These are phyloP conservation scores for Umimayanthus chanpuru DNA, from an alignment of 92 coral and sea anemone genomes.

Conservation along the genomic window DNA sequence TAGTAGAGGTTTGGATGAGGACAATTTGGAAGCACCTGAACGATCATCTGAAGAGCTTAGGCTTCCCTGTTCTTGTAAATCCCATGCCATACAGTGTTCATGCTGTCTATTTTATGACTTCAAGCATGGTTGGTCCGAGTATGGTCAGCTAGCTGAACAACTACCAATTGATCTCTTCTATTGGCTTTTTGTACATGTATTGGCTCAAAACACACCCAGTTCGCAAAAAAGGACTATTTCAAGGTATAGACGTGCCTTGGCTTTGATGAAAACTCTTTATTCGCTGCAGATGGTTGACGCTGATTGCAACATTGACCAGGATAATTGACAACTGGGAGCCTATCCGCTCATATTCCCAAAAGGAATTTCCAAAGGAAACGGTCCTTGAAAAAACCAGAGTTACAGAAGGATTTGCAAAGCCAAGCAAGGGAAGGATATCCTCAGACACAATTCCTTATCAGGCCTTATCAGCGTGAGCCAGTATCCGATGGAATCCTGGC, in stretches of 20 bases:
- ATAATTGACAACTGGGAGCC: background rate
- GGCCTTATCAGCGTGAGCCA: too few relatives aligned
- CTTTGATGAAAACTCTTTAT: background rate
- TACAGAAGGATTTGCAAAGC: slow-evolving; percentile 14
- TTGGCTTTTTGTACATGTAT: too few relatives aligned
- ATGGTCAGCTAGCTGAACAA: slow-evolving; percentile 29
- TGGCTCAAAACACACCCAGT: slow-evolving; percentile 10
- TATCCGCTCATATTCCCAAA: too few relatives aligned
- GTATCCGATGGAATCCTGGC: too few relatives aligned
- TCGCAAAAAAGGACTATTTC: slow-evolving; percentile 7
- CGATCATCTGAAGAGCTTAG: slow-evolving; percentile 16
- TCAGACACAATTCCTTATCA: background rate
- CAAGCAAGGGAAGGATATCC: slow-evolving; percentile 44
- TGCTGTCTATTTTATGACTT: slow-evolving; percentile 22
- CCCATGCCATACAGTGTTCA: slow-evolving; percentile 46
- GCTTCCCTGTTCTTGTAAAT: slow-evolving; percentile 39
- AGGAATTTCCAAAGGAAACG: background rate
- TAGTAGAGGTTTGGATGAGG: too few relatives aligned
- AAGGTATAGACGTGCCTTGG: background rate
- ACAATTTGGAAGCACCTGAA: too few relatives aligned
- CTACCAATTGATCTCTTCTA: slow-evolving; percentile 29
- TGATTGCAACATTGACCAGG: background rate
- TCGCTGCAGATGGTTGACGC: background rate
- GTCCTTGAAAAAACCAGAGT: background rate
- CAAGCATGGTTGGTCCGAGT: slow-evolving; percentile 40